phyloP scores from a whole-genome alignment of 2,797 vertebrate species.

The Halcyon smyrnensis region DNA sequence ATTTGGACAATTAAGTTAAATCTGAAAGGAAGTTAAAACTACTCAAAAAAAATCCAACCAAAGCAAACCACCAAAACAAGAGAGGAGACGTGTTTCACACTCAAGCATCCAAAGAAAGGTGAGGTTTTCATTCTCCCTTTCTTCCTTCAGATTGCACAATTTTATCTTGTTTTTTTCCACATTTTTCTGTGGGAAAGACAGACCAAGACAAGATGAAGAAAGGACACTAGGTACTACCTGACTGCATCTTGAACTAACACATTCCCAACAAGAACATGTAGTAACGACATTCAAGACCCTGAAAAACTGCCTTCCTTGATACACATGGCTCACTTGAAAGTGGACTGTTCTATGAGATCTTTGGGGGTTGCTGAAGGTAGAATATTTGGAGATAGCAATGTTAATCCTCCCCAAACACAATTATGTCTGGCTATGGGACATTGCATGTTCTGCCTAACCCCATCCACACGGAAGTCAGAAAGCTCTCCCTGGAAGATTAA shows the following conservation, averaged over 20 bases:
- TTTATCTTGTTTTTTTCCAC: neutral
- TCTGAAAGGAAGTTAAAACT: neutral
- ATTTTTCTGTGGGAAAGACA: neutral
- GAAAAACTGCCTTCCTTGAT: neutral
- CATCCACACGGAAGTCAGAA: neutral
- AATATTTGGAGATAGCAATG: neutral
- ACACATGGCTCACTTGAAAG: neutral
- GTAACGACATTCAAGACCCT: neutral
- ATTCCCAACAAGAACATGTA: neutral
- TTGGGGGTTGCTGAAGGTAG: neutral
- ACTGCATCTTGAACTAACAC: fast-evolving
- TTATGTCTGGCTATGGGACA: neutral
- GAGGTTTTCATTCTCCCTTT: neutral
- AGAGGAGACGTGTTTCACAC: neutral
- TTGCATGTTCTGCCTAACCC: neutral
- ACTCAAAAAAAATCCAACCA: neutral
- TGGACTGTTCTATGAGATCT: neutral
- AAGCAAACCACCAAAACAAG: neutral
- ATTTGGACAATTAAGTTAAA: neutral
- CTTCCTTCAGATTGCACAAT: neutral
- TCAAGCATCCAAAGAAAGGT: neutral
- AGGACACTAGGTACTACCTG: neutral
- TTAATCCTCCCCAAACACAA: neutral
- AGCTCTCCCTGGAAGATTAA: neutral
- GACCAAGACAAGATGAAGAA: neutral